Evolutionary conservation across 2,113 vertebrate genomes (phyloP).

Genomic region (Bothrops jararaca): DNA sequence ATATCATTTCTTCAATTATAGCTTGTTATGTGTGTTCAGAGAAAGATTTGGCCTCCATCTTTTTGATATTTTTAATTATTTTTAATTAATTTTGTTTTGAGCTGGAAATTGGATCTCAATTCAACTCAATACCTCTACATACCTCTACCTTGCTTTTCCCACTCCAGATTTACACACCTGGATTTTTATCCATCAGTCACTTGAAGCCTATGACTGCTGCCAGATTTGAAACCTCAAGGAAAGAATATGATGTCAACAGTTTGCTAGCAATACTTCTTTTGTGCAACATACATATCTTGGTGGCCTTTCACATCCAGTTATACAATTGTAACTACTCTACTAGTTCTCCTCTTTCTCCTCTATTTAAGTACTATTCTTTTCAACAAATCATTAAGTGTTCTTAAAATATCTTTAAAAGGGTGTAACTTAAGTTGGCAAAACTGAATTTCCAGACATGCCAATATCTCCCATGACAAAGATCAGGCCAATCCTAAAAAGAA

Average conservation of each 20-base stretch:
- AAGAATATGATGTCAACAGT: not conserved
- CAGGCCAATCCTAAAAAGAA: not conserved
- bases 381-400: not conserved
- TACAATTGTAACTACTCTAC: not conserved
- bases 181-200: not conserved
- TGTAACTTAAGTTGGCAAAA: slow-evolving; percentile 30
- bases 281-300: not conserved
- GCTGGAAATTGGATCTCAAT: not conserved
- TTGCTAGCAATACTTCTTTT: not conserved
- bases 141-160: not conserved
- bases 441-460: slow-evolving; percentile 6
- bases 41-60: not conserved
- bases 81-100: not conserved
- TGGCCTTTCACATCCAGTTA: slow-evolving; percentile 7
- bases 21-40: not conserved
- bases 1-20: not conserved
- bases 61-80: not conserved
- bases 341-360: not conserved
- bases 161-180: not conserved
- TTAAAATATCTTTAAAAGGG: slow-evolving; percentile 32
- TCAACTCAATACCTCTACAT: not conserved
- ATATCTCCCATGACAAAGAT: slow-evolving; percentile 28
- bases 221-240: not conserved
- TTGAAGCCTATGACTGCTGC: not conserved
- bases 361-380: slow-evolving; percentile 4